Evolutionary conservation across 2,888 invertebrate species (phyloP).

Genomic region (Aplocera efformata): DNA sequence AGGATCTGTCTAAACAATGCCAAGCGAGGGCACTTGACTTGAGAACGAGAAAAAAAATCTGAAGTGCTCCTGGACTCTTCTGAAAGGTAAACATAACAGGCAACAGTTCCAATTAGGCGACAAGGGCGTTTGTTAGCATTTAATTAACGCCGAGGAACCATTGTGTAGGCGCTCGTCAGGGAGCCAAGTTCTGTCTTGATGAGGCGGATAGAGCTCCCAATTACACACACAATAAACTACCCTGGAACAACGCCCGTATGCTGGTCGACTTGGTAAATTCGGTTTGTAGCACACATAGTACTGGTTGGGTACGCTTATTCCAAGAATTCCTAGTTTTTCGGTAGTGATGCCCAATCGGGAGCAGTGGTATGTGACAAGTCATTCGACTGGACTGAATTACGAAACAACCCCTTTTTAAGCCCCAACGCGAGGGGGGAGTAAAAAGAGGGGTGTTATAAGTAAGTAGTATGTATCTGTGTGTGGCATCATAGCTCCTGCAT

Average conservation of each 20-base stretch:
- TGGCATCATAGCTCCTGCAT: too few relatives aligned
- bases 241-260: constrained; percentile 16
- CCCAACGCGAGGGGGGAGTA: too few relatives aligned
- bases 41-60: constrained; percentile 61
- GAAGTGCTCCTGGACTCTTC: constrained; percentile 54
- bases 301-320: too few relatives aligned
- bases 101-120: constrained; percentile 80
- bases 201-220: constrained; percentile 52
- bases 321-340: too few relatives aligned
- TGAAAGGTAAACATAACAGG: constrained; percentile 68
- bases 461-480: too few relatives aligned
- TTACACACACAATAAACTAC: constrained; percentile 48
- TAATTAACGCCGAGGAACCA: constrained; percentile 77
- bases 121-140: constrained; percentile 81
- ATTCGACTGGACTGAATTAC: too few relatives aligned
- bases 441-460: too few relatives aligned
- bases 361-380: too few relatives aligned
- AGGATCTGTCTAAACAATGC: constrained; percentile 47
- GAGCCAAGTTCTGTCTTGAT: constrained; percentile 32
- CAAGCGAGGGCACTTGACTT: constrained; percentile 45
- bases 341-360: too few relatives aligned
- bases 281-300: too few relatives aligned
- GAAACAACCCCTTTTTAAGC: too few relatives aligned
- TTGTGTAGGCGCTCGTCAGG: constrained; percentile 55
- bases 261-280: constrained; percentile 1